Conservation (phyloP, 2,888 invertebrate genomes). For the Spialia ferax region DNA sequence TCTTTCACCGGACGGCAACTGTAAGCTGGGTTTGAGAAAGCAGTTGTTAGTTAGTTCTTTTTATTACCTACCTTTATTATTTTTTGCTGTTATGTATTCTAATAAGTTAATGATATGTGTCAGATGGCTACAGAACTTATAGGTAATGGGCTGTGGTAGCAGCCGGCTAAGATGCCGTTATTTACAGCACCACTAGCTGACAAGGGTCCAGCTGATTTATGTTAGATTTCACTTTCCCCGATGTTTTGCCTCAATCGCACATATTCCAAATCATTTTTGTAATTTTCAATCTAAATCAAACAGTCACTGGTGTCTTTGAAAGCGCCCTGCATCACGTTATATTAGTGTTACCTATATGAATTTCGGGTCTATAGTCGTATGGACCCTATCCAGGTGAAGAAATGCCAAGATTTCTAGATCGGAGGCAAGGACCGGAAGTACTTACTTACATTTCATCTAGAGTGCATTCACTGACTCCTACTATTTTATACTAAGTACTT, state of each 20-base stretch:
- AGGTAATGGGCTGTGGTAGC: conserved; percentile 57
- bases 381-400: too few relatives aligned
- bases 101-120: conserved; percentile 27
- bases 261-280: conserved; percentile 34
- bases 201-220: conserved; percentile 82
- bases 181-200: conserved; percentile 66
- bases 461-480: too few relatives aligned
- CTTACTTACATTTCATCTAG: too few relatives aligned
- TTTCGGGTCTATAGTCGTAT: too few relatives aligned
- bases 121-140: conserved; percentile 44
- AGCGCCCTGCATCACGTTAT: neutral
- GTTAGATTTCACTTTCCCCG: conserved; percentile 72
- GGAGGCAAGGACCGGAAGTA: too few relatives aligned
- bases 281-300: conserved; percentile 17
- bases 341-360: neutral
- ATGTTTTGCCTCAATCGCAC: conserved; percentile 57
- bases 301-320: neutral
- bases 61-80: neutral
- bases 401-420: too few relatives aligned
- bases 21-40: too few relatives aligned
- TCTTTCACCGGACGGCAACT: too few relatives aligned
- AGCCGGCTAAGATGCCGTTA: conserved; percentile 64
- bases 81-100: neutral
- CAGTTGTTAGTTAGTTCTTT: too few relatives aligned
- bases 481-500: too few relatives aligned